phyloP scores from a whole-genome alignment of 2,113 vertebrate genomes.

The Eclectus roratus region DNA sequence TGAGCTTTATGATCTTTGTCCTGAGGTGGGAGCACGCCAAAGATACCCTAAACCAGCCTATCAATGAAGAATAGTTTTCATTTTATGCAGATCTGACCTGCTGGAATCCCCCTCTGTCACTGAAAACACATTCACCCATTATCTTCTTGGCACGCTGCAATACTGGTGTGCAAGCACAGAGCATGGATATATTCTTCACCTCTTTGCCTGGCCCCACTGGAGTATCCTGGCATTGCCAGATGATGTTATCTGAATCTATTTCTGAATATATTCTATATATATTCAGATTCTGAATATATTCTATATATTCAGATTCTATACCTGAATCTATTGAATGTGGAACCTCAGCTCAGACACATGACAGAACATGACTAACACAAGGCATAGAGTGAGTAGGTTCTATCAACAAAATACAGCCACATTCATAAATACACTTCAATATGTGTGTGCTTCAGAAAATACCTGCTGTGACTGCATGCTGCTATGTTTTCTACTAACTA shows the following conservation, averaged over 20 bases:
- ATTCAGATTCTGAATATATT: neutral
- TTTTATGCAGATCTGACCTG: neutral
- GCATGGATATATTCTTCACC: neutral
- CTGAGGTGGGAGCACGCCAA: neutral
- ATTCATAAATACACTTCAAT: neutral
- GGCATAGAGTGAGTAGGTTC: constrained; percentile 35
- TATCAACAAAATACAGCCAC: constrained; percentile 49
- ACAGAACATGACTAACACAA: constrained; percentile 15
- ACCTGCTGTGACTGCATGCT: constrained; percentile 54
- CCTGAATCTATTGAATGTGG: neutral
- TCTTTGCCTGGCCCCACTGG: neutral
- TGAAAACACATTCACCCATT: neutral
- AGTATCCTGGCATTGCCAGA: neutral
- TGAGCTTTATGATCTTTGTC: neutral
- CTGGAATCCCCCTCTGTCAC: neutral
- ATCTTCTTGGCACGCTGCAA: neutral
- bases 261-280: neutral
- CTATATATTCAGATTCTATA: neutral
- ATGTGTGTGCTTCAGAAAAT: constrained; percentile 16
- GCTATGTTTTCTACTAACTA: constrained; percentile 23
- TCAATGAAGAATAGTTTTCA: neutral
- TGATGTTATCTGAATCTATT: neutral
- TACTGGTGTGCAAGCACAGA: neutral
- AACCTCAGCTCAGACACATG: neutral
- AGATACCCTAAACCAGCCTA: neutral